Evolutionary conservation across 2,888 invertebrate genomes (phyloP).

Genomic region (Prosopocoilus inquinatus): DNA sequence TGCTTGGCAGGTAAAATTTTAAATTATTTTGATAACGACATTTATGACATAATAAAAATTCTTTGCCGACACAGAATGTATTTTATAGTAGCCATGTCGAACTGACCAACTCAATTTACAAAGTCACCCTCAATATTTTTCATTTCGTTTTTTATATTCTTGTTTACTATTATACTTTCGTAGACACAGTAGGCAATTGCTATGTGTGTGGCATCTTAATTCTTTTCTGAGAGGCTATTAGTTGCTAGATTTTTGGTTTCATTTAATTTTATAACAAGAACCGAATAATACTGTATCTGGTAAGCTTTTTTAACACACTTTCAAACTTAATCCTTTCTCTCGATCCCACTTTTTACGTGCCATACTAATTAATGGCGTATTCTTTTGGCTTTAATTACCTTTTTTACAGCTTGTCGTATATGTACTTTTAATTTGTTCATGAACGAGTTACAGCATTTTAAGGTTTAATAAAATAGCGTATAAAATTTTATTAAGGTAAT

Average conservation of each 20-base stretch:
- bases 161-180: constrained; percentile 11
- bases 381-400: background rate
- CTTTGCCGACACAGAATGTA: constrained; percentile 11
- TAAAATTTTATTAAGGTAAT: background rate
- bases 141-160: constrained; percentile 10
- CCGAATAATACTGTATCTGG: too few species aligned
- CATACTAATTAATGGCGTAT: background rate
- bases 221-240: background rate
- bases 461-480: background rate
- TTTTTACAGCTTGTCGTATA: background rate
- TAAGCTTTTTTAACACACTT: too few species aligned
- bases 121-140: constrained; percentile 6
- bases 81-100: constrained; percentile 11
- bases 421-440: background rate
- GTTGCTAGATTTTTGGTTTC: background rate
- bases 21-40: too few species aligned
- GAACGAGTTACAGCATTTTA: background rate
- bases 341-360: background rate
- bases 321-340: too few species aligned
- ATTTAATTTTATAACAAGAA: too few species aligned
- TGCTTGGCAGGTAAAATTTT: too few species aligned
- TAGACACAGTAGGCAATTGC: constrained; percentile 17
- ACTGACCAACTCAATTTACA: background rate
- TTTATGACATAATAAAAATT: constrained; percentile 4
- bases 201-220: constrained; percentile 17